Conservation (phyloP, 2,113 vertebrate species). For the Gopherus flavomarginatus region DNA sequence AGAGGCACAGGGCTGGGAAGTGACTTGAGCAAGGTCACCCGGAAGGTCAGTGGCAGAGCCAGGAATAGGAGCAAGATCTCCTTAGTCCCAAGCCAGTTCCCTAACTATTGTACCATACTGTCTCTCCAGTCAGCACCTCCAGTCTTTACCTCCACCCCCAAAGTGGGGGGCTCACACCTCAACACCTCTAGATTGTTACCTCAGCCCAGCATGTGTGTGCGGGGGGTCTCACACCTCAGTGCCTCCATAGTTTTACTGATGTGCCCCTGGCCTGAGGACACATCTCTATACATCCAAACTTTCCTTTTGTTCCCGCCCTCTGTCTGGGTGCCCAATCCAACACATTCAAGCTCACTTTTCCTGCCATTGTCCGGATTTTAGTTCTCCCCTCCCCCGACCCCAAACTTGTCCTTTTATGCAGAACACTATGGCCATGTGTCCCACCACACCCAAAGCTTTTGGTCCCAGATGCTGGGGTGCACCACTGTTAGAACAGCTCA, state of each 20-base stretch:
- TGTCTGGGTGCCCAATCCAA: constrained; percentile 23
- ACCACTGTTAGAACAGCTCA: neutral
- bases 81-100: neutral
- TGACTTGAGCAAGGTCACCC: neutral
- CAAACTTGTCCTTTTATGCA: constrained; percentile 9
- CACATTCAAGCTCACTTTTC: constrained; percentile 64
- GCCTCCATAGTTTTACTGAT: neutral
- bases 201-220: neutral
- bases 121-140: neutral
- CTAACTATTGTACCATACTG: neutral
- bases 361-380: neutral
- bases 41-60: neutral
- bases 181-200: neutral
- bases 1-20: neutral
- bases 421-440: neutral
- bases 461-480: neutral
- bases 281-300: constrained; percentile 18
- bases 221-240: neutral
- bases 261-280: neutral
- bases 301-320: constrained; percentile 18
- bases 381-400: constrained; percentile 5
- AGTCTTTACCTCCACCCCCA: neutral
- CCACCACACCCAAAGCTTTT: neutral
- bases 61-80: neutral
- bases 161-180: neutral